Conservation (phyloP, 2,113 vertebrate genomes). For the Amphilophus citrinellus region DNA sequence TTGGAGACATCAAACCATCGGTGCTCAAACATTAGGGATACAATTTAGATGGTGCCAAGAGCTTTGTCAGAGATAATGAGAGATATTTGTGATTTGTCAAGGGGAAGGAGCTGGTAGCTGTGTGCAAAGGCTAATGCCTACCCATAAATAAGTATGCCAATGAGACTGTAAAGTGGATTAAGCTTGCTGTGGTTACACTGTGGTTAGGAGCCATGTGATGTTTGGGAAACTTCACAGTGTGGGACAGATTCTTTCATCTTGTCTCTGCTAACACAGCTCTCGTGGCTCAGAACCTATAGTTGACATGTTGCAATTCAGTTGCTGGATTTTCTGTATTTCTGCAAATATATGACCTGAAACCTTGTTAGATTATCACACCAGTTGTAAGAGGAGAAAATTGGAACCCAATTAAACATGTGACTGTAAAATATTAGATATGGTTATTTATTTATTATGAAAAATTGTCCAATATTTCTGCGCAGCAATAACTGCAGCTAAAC, state of each 20-base stretch:
- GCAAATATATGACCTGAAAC: not conserved
- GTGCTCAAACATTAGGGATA: conserved; percentile 36
- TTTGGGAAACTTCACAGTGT: conserved; percentile 28
- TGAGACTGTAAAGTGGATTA: conserved; percentile 72
- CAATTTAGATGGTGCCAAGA: conserved; percentile 35
- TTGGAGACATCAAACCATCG: conserved; percentile 38
- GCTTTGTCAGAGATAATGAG: conserved; percentile 66
- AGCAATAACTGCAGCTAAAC: too few relatives aligned
- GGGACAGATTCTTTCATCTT: conserved; percentile 8
- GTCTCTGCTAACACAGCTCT: conserved; percentile 23
- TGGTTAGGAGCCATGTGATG: conserved; percentile 39
- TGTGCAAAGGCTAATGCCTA: conserved; percentile 69
- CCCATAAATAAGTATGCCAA: conserved; percentile 73
- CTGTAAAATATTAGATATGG: not conserved
- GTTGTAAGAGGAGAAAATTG: not conserved
- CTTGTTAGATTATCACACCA: not conserved
- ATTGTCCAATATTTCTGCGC: not conserved
- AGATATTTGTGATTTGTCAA: conserved; percentile 68
- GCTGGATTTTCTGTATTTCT: not conserved
- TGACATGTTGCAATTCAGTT: not conserved
- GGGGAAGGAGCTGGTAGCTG: conserved; percentile 49
- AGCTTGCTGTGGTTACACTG: conserved; percentile 45
- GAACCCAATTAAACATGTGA: not conserved
- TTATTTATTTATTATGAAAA: not conserved
- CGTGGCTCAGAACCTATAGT: not conserved